Conservation (phyloP, 2,797 vertebrate species). For the Acrossocheilus wenchowensis region DNA sequence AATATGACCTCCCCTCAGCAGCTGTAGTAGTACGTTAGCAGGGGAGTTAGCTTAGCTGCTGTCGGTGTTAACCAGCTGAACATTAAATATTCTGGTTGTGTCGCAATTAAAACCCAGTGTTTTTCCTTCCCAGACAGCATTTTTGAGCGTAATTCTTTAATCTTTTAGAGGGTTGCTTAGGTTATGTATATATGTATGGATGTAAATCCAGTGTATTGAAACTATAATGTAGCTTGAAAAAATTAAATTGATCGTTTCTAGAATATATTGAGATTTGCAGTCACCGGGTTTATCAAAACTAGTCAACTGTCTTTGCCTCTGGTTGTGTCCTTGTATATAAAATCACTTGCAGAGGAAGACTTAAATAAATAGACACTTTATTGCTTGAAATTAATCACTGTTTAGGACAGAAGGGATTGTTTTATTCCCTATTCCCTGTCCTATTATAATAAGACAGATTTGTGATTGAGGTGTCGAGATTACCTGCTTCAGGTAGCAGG, state of each 20-base stretch:
- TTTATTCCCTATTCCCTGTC: neutral
- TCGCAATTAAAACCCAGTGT: neutral
- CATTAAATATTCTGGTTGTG: neutral
- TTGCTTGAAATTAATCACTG: neutral
- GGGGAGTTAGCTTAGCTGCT: slow-evolving; percentile 43
- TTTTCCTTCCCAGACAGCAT: neutral
- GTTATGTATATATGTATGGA: neutral
- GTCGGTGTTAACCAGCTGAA: slow-evolving; percentile 13
- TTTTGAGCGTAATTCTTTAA: neutral
- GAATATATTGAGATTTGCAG: neutral
- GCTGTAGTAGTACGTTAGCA: slow-evolving; percentile 17
- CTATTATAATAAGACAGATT: neutral
- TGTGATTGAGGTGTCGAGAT: slow-evolving; percentile 12
- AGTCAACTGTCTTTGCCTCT: neutral
- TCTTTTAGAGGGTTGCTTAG: neutral
- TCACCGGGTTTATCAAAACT: neutral
- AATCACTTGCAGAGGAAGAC: neutral
- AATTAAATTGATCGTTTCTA: neutral
- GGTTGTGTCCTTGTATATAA: neutral
- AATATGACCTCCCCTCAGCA: slow-evolving; percentile 22
- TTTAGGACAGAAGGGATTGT: neutral
- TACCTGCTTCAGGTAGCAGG: slow-evolving; percentile 36
- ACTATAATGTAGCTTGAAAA: neutral
- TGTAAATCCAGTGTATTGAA: neutral
- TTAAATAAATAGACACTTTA: neutral